Conservation (phyloP, 2,888 invertebrate species). For the Dicranocentrus wangi region DNA sequence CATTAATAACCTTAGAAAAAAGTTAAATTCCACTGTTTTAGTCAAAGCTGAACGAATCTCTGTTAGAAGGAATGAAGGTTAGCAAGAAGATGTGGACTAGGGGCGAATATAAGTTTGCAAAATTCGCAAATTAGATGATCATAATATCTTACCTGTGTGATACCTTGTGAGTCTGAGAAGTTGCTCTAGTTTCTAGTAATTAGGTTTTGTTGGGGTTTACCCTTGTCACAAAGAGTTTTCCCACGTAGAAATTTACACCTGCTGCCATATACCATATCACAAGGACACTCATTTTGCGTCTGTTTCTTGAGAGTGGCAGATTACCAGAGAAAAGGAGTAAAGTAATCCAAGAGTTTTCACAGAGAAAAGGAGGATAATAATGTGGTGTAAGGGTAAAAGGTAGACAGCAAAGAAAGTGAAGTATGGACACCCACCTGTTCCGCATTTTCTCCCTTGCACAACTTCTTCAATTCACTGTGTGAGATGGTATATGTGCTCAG, state of each 20-base stretch:
- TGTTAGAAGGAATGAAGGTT: too few relatives aligned
- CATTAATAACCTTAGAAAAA: slow-evolving; percentile 16
- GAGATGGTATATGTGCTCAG: too few relatives aligned
- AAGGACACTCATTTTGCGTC: too few relatives aligned
- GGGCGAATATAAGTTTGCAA: too few relatives aligned
- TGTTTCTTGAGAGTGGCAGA: too few relatives aligned
- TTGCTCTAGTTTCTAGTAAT: slow-evolving; percentile 13
- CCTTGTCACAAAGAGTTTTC: slow-evolving; percentile 37
- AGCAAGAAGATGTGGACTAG: too few relatives aligned
- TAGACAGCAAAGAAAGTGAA: slow-evolving; percentile 6
- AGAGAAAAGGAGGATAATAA: slow-evolving; percentile 13
- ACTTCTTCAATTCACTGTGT: too few relatives aligned
- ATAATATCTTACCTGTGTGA: slow-evolving; percentile 6
- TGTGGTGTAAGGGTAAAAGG: background rate
- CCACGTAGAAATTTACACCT: slow-evolving; percentile 44
- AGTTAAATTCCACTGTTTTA: slow-evolving; percentile 1
- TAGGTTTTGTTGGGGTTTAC: background rate
- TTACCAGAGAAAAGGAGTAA: background rate
- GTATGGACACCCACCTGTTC: slow-evolving; percentile 49
- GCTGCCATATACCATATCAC: slow-evolving; percentile 21
- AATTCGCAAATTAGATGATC: slow-evolving; percentile 24
- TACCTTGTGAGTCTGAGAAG: background rate
- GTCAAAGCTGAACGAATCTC: slow-evolving; percentile 29
- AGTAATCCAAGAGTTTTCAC: slow-evolving; percentile 3
- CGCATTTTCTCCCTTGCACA: slow-evolving; percentile 23